Evolutionary conservation across 1,140 invertebrate genomes (phyloP).

Genomic region (Lepidotrigona ventralis): DNA sequence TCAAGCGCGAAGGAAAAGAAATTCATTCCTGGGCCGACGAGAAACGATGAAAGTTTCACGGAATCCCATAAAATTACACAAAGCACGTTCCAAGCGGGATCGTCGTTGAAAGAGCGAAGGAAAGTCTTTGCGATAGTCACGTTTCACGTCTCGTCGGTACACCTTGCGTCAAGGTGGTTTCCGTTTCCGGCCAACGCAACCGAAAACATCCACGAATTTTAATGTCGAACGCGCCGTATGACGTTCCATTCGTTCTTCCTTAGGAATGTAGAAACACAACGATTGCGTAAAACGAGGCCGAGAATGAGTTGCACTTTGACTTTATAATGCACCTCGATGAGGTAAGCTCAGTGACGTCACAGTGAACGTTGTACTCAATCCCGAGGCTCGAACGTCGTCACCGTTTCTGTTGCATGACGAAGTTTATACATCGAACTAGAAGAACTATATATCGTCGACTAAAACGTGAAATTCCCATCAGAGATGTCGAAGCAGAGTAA

Average conservation of each 20-base stretch:
- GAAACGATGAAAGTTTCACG: neutral
- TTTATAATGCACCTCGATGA: neutral
- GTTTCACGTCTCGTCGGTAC: constrained; percentile 30
- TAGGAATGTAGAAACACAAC: too few relatives aligned
- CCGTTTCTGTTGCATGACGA: neutral
- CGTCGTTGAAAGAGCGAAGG: neutral
- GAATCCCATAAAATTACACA: neutral
- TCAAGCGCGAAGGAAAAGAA: neutral
- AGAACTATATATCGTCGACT: too few relatives aligned
- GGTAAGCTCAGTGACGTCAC: constrained; percentile 6
- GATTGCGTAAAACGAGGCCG: neutral
- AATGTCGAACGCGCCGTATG: neutral
- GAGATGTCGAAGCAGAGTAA: too few relatives aligned
- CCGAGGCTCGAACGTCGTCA: neutral
- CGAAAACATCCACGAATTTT: constrained; percentile 24
- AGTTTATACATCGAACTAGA: too few relatives aligned
- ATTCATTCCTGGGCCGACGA: neutral
- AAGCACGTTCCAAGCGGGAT: neutral
- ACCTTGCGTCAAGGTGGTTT: constrained; percentile 49
- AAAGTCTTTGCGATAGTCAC: constrained; percentile 18
- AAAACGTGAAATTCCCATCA: too few relatives aligned
- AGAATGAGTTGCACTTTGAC: neutral
- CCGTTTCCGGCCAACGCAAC: constrained; percentile 36
- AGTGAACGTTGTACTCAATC: neutral
- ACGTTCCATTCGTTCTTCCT: neutral